Percentiles rank a stretch among this genome's conserved stretches.
These are phyloP conservation scores for Pangasius mekongensis DNA, from an alignment of 2,797 vertebrate genomes.

Conservation along the genomic window DNA sequence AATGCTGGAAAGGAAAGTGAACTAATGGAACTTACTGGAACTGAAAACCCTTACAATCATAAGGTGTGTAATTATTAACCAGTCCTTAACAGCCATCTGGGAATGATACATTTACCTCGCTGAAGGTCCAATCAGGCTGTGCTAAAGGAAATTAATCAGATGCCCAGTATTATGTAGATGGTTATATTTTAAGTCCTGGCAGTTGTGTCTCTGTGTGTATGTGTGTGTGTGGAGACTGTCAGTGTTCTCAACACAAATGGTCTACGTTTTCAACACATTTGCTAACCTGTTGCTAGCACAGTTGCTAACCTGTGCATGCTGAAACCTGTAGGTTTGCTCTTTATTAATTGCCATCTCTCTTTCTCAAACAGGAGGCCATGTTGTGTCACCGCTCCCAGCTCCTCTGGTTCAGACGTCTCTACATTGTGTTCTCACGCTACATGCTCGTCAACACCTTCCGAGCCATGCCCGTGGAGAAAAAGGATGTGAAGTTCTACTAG, in stretches of 20 bases:
- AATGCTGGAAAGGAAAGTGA: not conserved
- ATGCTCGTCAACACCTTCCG: conserved; percentile 90
- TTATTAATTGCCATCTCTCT: not conserved
- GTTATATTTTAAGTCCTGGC: not conserved
- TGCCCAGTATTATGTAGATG: not conserved
- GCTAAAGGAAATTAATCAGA: not conserved
- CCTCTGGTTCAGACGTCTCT: conserved; percentile 90
- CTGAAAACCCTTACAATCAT: not conserved
- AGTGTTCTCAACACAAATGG: not conserved
- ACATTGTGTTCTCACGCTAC: conserved; percentile 88
- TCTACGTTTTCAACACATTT: not conserved
- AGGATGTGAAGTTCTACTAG: conserved; percentile 75
- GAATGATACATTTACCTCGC: not conserved
- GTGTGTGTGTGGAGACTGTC: not conserved
- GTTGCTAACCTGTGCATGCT: not conserved
- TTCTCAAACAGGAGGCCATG: conserved; percentile 86
- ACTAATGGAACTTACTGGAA: not conserved
- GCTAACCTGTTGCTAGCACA: too few relatives aligned
- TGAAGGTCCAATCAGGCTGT: not conserved
- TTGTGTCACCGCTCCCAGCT: conserved; percentile 87
- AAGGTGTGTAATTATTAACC: conserved; percentile 4
- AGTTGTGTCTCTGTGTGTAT: not conserved
- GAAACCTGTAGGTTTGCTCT: not conserved
- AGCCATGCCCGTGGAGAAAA: conserved; percentile 71
- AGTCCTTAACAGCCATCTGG: not conserved